phyloP scores from a whole-genome alignment of 2,888 invertebrate species.

The Amphipyra berbera region DNA sequence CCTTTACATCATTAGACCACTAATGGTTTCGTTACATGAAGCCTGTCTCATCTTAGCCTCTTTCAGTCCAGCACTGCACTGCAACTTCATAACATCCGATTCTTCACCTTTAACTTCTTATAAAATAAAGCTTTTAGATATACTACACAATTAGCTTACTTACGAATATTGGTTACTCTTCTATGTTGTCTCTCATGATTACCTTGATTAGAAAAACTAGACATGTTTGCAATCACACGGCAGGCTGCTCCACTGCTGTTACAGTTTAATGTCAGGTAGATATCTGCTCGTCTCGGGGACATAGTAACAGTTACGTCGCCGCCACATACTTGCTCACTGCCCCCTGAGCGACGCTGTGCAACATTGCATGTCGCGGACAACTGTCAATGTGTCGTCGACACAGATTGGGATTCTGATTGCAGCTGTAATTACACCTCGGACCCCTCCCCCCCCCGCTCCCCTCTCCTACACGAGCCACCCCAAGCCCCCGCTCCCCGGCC shows the following conservation, averaged over 20 bases:
- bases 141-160: no score
- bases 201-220: no score
- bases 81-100: no score
- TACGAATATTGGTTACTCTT: no score
- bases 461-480: neutral
- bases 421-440: conserved; percentile 46
- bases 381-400: conserved; percentile 24
- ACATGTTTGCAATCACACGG: no score
- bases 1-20: no score
- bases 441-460: neutral
- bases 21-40: no score
- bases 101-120: no score
- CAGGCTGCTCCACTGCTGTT: neutral
- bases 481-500: neutral
- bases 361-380: neutral
- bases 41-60: no score
- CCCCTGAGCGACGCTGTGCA: conserved; percentile 1
- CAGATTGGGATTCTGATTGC: conserved; percentile 54
- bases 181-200: no score
- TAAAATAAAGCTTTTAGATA: no score
- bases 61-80: no score
- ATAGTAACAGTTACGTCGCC: neutral
- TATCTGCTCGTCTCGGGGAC: neutral
- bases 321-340: neutral
- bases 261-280: neutral